Conservation (phyloP, 1,140 invertebrate species). For the Ceratina australensis region DNA sequence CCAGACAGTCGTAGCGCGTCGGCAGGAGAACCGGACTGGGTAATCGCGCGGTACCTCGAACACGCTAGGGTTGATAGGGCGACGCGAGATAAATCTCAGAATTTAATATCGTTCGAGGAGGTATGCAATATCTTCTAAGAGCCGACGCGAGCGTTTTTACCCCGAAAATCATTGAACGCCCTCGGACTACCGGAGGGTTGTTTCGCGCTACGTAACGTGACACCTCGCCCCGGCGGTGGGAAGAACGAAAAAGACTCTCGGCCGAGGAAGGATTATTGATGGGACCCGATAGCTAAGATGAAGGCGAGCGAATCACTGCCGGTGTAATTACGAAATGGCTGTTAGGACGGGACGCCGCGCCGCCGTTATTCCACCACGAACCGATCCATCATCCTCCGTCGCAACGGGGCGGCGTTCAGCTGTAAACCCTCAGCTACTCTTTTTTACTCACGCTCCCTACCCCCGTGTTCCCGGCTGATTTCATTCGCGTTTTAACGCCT, state of each 20-base stretch:
- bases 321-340: constrained; percentile 78
- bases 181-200: not conserved
- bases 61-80: constrained; percentile 53
- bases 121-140: constrained; percentile 75
- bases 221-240: not conserved
- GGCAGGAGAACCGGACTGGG: constrained; percentile 38
- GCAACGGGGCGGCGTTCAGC: constrained; percentile 54
- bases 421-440: constrained; percentile 33
- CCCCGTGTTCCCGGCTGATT: constrained; percentile 57
- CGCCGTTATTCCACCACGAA: constrained; percentile 66
- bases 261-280: constrained; percentile 74
- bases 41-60: constrained; percentile 54
- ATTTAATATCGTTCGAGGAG: constrained; percentile 76
- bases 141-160: constrained; percentile 42
- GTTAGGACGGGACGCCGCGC: constrained; percentile 59
- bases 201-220: not conserved
- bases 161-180: not conserved
- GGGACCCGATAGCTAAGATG: constrained; percentile 75
- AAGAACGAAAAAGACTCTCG: not conserved
- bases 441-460: constrained; percentile 6
- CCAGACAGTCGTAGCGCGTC: constrained; percentile 9
- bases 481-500: constrained; percentile 67
- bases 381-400: constrained; percentile 74
- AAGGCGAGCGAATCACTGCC: constrained; percentile 73
- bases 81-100: constrained; percentile 73